Conservation (phyloP, 1,140 invertebrate species). For the Odontomachus brunneus region DNA sequence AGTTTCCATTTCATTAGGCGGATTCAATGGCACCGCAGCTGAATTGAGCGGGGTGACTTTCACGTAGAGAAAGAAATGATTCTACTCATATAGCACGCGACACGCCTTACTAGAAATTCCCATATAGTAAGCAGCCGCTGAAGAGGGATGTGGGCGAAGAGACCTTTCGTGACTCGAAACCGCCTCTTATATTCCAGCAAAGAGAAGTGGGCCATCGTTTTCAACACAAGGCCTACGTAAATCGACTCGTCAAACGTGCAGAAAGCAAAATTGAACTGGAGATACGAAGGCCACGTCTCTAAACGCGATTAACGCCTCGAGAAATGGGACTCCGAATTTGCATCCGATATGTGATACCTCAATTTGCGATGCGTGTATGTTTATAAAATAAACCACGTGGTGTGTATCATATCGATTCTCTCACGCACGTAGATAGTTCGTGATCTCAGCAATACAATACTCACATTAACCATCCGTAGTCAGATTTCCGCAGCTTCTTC, state of each 20-base stretch:
- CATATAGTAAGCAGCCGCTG: conserved; percentile 61
- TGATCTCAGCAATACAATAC: conserved; percentile 43
- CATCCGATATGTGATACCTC: too few relatives aligned
- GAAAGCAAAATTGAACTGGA: not conserved
- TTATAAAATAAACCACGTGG: too few relatives aligned
- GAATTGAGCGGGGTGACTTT: conserved; percentile 67
- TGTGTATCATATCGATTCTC: too few relatives aligned
- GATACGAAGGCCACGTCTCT: not conserved
- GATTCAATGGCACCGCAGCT: conserved; percentile 66
- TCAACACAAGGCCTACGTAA: not conserved
- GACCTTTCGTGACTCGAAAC: conserved; percentile 33
- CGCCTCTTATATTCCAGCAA: not conserved
- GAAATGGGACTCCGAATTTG: not conserved
- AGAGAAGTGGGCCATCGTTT: conserved; percentile 27
- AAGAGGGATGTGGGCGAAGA: conserved; percentile 43
- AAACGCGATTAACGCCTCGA: not conserved
- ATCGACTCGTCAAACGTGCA: not conserved
- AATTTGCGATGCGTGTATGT: too few relatives aligned
- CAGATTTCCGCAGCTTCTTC: conserved; percentile 59
- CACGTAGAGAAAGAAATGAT: conserved; percentile 74
- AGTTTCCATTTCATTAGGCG: conserved; percentile 70
- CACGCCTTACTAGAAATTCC: conserved; percentile 72
- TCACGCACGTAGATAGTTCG: not conserved
- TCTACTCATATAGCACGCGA: conserved; percentile 67
- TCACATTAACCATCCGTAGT: conserved; percentile 75